Conservation (phyloP, 1,140 invertebrate species). For the Leucophenga varia region DNA sequence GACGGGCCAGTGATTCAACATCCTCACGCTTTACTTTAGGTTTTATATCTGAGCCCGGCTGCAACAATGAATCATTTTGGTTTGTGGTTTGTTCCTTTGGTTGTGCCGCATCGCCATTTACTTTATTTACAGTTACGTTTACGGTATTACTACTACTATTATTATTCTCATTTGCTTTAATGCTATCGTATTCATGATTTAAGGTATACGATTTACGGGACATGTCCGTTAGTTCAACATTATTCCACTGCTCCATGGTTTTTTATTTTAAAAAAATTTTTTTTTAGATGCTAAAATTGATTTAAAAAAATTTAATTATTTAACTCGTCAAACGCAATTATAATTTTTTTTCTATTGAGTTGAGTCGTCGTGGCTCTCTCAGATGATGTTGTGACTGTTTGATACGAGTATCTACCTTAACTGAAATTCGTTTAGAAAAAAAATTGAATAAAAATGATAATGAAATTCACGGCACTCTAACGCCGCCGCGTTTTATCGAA, state of each 20-base stretch:
- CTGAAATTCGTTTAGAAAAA: conserved; percentile 19
- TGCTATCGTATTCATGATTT: conserved; percentile 43
- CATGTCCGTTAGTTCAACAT: conserved; percentile 48
- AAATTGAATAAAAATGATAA: conserved; percentile 11
- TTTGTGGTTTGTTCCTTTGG: conserved; percentile 12
- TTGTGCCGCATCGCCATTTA: neutral
- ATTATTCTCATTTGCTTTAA: conserved; percentile 23
- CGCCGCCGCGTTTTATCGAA: conserved; percentile 34
- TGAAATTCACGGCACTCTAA: neutral
- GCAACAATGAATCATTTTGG: conserved; percentile 37
- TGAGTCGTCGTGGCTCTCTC: too few relatives aligned
- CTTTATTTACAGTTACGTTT: neutral
- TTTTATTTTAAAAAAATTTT: too few relatives aligned
- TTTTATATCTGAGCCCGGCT: conserved; percentile 65
- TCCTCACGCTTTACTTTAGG: conserved; percentile 61
- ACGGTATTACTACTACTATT: conserved; percentile 23
- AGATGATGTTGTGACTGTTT: too few relatives aligned
- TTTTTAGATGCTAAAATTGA: too few relatives aligned
- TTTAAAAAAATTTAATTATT: too few relatives aligned
- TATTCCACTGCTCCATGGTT: conserved; percentile 55
- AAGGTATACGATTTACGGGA: conserved; percentile 50
- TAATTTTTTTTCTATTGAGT: too few relatives aligned
- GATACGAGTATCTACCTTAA: too few relatives aligned
- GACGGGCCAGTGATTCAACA: conserved; percentile 61
- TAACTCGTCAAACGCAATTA: conserved; percentile 2